Conservation (phyloP, 2,888 invertebrate genomes). For the Thymelicus acteon region DNA sequence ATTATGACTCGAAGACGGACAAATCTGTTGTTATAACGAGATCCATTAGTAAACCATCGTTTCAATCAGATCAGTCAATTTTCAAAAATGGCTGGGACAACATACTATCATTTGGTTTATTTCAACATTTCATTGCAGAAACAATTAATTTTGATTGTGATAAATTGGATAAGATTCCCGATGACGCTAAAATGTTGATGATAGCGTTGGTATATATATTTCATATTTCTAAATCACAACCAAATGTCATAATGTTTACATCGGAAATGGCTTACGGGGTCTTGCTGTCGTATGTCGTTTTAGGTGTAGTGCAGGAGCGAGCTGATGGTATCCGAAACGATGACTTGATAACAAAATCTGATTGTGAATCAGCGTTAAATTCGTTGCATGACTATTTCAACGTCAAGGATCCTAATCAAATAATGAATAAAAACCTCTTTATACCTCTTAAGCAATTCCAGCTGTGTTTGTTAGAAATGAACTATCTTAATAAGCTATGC, state of each 20-base stretch:
- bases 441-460: conserved; percentile 43
- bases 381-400: conserved; percentile 44
- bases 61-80: background rate
- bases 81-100: conserved; percentile 20
- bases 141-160: conserved; percentile 38
- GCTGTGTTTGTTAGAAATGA: conserved; percentile 52
- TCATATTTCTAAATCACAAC: conserved; percentile 44
- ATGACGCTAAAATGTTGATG: conserved; percentile 50
- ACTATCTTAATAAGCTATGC: conserved; percentile 56
- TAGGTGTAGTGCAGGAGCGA: conserved; percentile 45
- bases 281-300: conserved; percentile 51
- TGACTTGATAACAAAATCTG: conserved; percentile 35
- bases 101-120: conserved; percentile 1
- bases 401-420: conserved; percentile 24
- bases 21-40: background rate
- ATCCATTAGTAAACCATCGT: conserved; percentile 10
- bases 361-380: conserved; percentile 42
- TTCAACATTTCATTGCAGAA: conserved; percentile 24
- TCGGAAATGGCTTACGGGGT: conserved; percentile 47
- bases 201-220: conserved; percentile 53
- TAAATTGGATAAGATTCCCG: conserved; percentile 44
- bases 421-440: conserved; percentile 29
- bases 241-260: background rate
- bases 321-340: conserved; percentile 15
- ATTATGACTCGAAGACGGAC: background rate